Percentiles rank a stretch among this genome's conserved stretches.
These are phyloP conservation scores for Cyprinodon tularosa DNA, from an alignment of 2,113 vertebrate species.

Conservation along the genomic window DNA sequence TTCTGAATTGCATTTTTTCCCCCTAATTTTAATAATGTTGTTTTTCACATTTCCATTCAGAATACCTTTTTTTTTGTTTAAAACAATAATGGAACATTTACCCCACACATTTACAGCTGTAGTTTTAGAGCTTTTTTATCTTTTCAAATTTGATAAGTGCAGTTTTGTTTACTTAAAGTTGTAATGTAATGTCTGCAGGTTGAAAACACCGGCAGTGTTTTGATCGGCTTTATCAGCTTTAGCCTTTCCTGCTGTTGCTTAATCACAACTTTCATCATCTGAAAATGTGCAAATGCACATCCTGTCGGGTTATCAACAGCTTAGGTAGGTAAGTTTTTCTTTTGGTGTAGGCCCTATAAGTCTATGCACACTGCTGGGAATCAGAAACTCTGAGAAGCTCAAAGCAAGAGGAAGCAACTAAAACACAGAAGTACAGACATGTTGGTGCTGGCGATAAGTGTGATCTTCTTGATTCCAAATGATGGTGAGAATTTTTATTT, in stretches of 20 bases:
- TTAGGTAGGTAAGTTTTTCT: not conserved
- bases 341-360: too few relatives aligned
- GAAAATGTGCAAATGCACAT: slow-evolving; percentile 13
- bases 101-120: too few relatives aligned
- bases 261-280: slow-evolving; percentile 3
- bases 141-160: not conserved
- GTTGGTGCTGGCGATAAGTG: slow-evolving; percentile 20
- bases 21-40: too few relatives aligned
- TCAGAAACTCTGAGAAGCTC: not conserved
- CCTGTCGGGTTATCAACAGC: slow-evolving; percentile 16
- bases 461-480: slow-evolving; percentile 29
- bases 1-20: too few relatives aligned
- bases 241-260: not conserved
- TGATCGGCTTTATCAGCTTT: slow-evolving; percentile 16
- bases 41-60: too few relatives aligned
- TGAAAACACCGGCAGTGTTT: not conserved
- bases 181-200: not conserved
- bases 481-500: slow-evolving; percentile 29
- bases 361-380: not conserved
- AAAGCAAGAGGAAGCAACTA: not conserved
- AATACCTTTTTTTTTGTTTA: too few relatives aligned
- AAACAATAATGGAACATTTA: too few relatives aligned
- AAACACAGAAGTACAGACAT: not conserved
- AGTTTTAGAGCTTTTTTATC: too few relatives aligned
- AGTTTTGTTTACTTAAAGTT: not conserved